These are phyloP conservation scores for Drosophila subsilvestris DNA, from an alignment of 2,888 invertebrate species.

Conservation along the genomic window DNA sequence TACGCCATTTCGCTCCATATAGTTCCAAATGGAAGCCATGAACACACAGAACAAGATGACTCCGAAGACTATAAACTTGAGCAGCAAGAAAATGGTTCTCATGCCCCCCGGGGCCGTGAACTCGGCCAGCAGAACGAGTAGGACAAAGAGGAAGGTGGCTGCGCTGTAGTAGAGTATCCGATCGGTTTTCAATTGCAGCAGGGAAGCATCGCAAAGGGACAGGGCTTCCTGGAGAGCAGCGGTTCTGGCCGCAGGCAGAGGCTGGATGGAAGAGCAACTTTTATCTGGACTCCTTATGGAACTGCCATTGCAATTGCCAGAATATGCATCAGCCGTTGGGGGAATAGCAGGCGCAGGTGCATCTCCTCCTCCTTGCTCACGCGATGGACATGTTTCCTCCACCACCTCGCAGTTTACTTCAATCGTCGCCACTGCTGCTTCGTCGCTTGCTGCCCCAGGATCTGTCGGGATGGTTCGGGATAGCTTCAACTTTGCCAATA, in stretches of 20 bases:
- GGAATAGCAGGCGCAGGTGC: not conserved
- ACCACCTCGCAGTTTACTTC: constrained; percentile 41
- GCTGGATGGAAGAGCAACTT: constrained; percentile 4
- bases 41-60: constrained; percentile 88
- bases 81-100: constrained; percentile 85
- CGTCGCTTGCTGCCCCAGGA: not conserved
- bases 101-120: constrained; percentile 80
- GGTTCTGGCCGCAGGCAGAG: constrained; percentile 61
- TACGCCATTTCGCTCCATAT: constrained; percentile 91
- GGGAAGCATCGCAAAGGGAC: constrained; percentile 79
- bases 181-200: constrained; percentile 81
- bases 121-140: constrained; percentile 80
- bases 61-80: constrained; percentile 87
- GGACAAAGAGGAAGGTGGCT: constrained; percentile 74
- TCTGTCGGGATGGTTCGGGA: constrained; percentile 8
- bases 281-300: not conserved
- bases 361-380: constrained; percentile 22
- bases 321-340: not conserved
- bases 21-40: constrained; percentile 93
- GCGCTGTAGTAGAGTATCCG: constrained; percentile 81
- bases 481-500: constrained; percentile 86
- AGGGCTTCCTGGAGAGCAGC: constrained; percentile 81
- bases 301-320: constrained; percentile 21
- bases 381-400: constrained; percentile 6
- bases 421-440: constrained; percentile 15